A percentile compares a stretch with the other conserved stretches of the same genome.
Conservation (phyloP, 2,113 vertebrate species). For the Pterocles burchelli region DNA sequence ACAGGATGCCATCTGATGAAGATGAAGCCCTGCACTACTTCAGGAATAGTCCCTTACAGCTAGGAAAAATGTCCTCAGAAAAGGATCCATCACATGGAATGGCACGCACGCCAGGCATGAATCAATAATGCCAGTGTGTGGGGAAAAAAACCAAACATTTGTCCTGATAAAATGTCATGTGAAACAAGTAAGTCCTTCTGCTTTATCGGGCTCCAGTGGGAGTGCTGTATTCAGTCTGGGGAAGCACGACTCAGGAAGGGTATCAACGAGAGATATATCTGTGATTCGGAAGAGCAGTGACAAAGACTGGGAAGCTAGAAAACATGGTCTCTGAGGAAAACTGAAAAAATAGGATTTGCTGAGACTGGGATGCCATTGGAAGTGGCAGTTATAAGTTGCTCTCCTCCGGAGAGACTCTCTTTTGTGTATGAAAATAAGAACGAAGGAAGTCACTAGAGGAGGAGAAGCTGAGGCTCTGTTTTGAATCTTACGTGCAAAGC, state of each 20-base stretch:
- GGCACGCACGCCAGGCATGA: not conserved
- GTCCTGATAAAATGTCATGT: not conserved
- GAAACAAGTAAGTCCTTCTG: not conserved
- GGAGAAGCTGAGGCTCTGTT: not conserved
- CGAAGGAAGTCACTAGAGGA: not conserved
- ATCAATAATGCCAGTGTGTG: not conserved
- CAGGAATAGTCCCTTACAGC: not conserved
- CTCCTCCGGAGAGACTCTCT: not conserved
- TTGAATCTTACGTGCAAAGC: not conserved
- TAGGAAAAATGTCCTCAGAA: not conserved
- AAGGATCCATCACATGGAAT: not conserved
- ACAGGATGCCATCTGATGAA: not conserved
- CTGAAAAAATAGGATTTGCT: too few species aligned
- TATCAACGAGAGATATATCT: not conserved
- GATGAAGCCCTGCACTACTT: not conserved
- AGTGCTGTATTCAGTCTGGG: not conserved
- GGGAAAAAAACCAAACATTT: not conserved
- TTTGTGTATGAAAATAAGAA: not conserved
- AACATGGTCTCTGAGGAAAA: not conserved
- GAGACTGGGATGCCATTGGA: not conserved
- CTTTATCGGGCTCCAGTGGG: not conserved
- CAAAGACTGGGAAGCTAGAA: not conserved
- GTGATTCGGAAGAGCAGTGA: not conserved
- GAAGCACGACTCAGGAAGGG: not conserved
- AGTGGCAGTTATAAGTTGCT: not conserved